phyloP scores from a whole-genome alignment of 2,113 vertebrate species.

The Tringa solitaria region DNA sequence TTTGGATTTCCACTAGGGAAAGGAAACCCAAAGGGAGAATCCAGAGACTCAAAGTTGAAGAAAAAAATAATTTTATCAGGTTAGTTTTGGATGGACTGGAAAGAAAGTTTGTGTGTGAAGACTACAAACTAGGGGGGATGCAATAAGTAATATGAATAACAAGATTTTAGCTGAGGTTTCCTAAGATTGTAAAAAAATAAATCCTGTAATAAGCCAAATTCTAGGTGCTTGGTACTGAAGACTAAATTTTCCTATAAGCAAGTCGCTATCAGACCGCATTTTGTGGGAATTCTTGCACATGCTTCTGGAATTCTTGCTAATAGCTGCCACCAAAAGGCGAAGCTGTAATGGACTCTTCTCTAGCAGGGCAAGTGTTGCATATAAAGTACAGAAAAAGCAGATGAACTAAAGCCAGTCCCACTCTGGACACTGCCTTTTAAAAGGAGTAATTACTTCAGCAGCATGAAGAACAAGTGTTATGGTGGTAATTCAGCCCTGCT shows the following conservation, averaged over 20 bases:
- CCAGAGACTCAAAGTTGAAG: neutral
- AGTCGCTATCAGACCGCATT: neutral
- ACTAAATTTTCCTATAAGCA: neutral
- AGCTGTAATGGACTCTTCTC: neutral
- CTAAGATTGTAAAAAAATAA: neutral
- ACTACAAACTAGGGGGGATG: neutral
- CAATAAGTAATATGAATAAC: neutral
- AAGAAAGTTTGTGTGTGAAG: neutral
- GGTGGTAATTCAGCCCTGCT: neutral
- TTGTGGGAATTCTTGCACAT: neutral
- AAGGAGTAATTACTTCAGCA: neutral
- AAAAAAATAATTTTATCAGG: neutral
- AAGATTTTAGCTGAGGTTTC: neutral
- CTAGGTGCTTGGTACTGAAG: neutral
- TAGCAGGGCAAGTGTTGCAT: neutral
- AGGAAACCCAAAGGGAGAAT: neutral
- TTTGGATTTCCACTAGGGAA: neutral
- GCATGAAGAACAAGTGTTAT: neutral
- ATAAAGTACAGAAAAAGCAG: neutral
- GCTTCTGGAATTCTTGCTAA: neutral
- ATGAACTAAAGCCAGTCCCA: neutral
- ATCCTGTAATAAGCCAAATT: neutral
- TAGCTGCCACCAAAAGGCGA: neutral
- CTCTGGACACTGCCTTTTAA: neutral
- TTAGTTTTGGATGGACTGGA: neutral